Evolutionary conservation across 2,888 invertebrate species (phyloP), one percentile per base, ranked within the genome.

Genomic region (Epinotia brunnichana): DNA sequence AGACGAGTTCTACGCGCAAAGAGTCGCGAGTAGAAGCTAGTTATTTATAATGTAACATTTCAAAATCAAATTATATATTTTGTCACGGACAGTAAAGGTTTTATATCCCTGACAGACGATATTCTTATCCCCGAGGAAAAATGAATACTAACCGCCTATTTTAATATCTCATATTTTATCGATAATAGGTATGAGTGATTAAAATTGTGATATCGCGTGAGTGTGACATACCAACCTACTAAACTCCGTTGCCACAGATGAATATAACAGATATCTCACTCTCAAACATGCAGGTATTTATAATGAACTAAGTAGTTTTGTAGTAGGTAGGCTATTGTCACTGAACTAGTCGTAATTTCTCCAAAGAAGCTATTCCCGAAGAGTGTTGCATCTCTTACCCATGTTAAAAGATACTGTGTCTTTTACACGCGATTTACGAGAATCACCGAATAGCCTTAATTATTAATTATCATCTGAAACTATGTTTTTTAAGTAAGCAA

Each of bases 181-280:
- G 66, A 54, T 54, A 54, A 56, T 54, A 64, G 39, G 39, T 54
- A 54, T 41, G 66, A 66, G 66, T 56, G 54, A 66, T 66, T 66
- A 66, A 64, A 66, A 66, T 66, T 54, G 66, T 41, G 66, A 56
- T 66, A 66, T 24, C 54, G 10, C 66, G 66, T 56, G 66, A 66
- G 66, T 56, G 41, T 66, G 66, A 66, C 66, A 66, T 66, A 66
- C 54, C 64, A 19, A 21, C 21, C 54, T 41, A 56, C 39, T n/a
- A 54, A 64, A 41, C 66, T n/a, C 41, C 2, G 21, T n/a, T 54
- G 41, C 21, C 54, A 56, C 66, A 66, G 64, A 35, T 41, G 21
- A 41, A 21, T 9, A 41, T 1, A 21, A 21, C 41, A 66, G 54
- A 56, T 19, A 66, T 13, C 41, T 24, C 66, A 66, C 64, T 11